A percentile compares a stretch with the other conserved stretches of the same genome.
These are phyloP conservation scores for Chymomyza fuscimana DNA, from an alignment of 2,888 invertebrate genomes.

Conservation along the genomic window DNA sequence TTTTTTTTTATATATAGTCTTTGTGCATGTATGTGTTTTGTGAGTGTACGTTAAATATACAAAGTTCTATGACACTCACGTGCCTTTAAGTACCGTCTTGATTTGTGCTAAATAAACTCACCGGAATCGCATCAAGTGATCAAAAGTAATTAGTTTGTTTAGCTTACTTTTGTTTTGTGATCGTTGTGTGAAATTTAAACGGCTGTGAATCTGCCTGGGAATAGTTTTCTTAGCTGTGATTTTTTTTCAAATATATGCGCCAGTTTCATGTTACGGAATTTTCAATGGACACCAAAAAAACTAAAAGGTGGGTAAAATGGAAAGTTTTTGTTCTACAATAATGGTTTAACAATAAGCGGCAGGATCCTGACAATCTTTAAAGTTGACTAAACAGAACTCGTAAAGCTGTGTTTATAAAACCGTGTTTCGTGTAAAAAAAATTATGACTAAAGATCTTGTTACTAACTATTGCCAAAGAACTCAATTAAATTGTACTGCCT, in stretches of 20 bases:
- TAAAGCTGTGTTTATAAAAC: too few species aligned
- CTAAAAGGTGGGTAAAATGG: slow-evolving; percentile 67
- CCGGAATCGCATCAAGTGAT: background rate
- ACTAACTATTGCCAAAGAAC: too few species aligned
- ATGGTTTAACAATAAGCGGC: background rate
- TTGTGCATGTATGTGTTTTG: slow-evolving; percentile 1
- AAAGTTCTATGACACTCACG: slow-evolving; percentile 45
- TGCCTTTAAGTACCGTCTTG: slow-evolving; percentile 58
- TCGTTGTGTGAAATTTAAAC: slow-evolving; percentile 7
- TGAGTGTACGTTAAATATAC: slow-evolving; percentile 26
- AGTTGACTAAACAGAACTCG: too few species aligned
- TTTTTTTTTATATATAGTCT: background rate
- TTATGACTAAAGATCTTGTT: too few species aligned
- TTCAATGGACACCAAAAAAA: slow-evolving; percentile 78
- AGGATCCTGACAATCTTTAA: background rate
- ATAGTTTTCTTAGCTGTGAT: slow-evolving; percentile 68
- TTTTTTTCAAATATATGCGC: slow-evolving; percentile 73
- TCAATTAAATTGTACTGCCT: too few species aligned
- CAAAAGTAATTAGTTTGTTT: background rate
- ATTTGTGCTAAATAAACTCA: slow-evolving; percentile 29
- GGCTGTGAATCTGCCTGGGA: slow-evolving; percentile 59
- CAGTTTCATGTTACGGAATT: slow-evolving; percentile 78
- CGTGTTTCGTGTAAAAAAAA: too few species aligned
- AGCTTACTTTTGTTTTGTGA: background rate
- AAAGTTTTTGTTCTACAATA: background rate